Base-by-base conservation (phyloP, 2,888 invertebrate species). In the Azorinus chamasolen region DNA sequence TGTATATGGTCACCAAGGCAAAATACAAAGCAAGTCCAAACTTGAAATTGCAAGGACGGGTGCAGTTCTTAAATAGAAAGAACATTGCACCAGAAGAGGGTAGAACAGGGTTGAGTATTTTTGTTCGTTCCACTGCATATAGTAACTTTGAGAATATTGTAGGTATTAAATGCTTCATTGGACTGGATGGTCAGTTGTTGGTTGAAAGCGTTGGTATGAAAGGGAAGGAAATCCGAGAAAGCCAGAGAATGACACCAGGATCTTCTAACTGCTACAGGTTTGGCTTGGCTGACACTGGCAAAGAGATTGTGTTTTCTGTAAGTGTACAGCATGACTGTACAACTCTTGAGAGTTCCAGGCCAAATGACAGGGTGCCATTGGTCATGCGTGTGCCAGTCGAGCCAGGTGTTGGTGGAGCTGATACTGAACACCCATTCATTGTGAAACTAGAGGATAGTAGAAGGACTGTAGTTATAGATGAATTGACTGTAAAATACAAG, bases 161-260 rank as follows among this genome's bases (percentile, higher is more conserved):
- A 6, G 90, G 87, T 6, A 88, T 90, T 22, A 83, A 87, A 25
- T 89, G 88, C 62, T 90, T 89, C 57, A 77, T 90, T 32, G 90
- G 90, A 10, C 68, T 87, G 12, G 84, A 86, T 62, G 90, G 90
- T 16, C 83, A 87, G 18, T 66, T 90, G 43, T 79, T 87, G 55
- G 83, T 90, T 1, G 76, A 73, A 20, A 85, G 87, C 14, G 83
- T 82, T 20, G 74, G 82, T 45, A 24, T 81, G 27, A 71, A 71
- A 10, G 72, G 81, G 6, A 69, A 69, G 4, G 68, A 83, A 18
- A 81, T 87, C 53, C 68, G 69, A 37, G 84, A 87, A 53, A 65
- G 74, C 20, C 83, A 83, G 24, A 73, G 85, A 48, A 83, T 88
- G 41, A 88, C 90, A 3, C 87, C 88, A 1, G 87, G 89, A n/a